Percentiles rank a stretch among this genome's conserved stretches.
phyloP scores from a whole-genome alignment of 1,140 invertebrate genomes.

The Zaprionus gabonicus region DNA sequence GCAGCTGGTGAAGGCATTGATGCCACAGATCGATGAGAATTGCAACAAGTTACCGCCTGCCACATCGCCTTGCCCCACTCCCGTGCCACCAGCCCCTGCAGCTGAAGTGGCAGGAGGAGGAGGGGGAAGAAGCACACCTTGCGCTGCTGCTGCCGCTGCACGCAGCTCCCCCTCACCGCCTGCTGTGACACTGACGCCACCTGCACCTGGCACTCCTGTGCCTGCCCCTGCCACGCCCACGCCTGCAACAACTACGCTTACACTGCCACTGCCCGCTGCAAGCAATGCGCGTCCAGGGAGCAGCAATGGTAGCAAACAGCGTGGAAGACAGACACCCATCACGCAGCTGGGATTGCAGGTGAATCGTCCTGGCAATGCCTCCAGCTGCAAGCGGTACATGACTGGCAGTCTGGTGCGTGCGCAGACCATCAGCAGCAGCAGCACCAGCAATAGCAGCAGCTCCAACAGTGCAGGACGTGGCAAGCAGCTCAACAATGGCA shows the following conservation, averaged over 20 bases:
- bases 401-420: constrained; percentile 73
- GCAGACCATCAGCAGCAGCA: constrained; percentile 71
- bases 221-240: constrained; percentile 27
- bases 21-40: constrained; percentile 64
- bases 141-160: not conserved
- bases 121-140: not conserved
- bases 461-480: constrained; percentile 52
- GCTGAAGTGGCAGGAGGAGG: not conserved
- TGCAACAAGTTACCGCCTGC: constrained; percentile 54
- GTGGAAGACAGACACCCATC: constrained; percentile 60
- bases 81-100: not conserved
- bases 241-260: constrained; percentile 32
- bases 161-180: constrained; percentile 53
- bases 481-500: constrained; percentile 24
- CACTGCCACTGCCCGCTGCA: constrained; percentile 48
- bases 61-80: not conserved
- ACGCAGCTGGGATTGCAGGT: constrained; percentile 66
- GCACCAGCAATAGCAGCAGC: constrained; percentile 69
- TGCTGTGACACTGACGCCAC: constrained; percentile 56
- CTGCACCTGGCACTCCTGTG: constrained; percentile 53
- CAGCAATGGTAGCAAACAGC: constrained; percentile 53
- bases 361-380: constrained; percentile 39
- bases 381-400: constrained; percentile 66
- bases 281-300: constrained; percentile 52
- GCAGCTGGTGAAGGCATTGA: constrained; percentile 20